These are phyloP conservation scores for Tenthredo livida DNA, from an alignment of 2,888 invertebrate species.

Conservation along the genomic window DNA sequence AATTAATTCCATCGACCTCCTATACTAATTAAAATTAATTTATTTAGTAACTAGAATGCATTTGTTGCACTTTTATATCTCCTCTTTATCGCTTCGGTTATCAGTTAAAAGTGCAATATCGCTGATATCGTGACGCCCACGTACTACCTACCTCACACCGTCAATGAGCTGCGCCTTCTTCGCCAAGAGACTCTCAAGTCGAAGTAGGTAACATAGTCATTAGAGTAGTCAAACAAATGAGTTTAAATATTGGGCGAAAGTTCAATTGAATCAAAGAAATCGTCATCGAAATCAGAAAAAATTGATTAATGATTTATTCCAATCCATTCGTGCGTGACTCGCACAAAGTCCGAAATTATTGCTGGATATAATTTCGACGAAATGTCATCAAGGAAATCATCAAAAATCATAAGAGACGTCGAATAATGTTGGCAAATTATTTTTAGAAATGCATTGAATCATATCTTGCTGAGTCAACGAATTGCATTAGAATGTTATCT, in stretches of 20 bases:
- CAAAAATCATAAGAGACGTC: too few relatives aligned
- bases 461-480: neutral
- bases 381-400: neutral
- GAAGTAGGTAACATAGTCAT: neutral
- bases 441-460: neutral
- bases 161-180: neutral
- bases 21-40: slow-evolving; percentile 3
- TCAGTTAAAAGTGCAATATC: slow-evolving; percentile 36
- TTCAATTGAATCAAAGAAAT: neutral
- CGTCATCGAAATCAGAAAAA: neutral
- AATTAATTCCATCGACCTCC: slow-evolving; percentile 41
- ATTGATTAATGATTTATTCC: neutral
- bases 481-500: neutral
- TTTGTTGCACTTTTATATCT: slow-evolving; percentile 53
- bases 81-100: neutral
- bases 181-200: neutral
- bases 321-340: neutral
- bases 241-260: neutral
- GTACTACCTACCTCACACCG: neutral
- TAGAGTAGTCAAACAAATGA: neutral
- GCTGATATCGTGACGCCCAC: slow-evolving; percentile 8
- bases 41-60: slow-evolving; percentile 58
- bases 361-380: too few relatives aligned
- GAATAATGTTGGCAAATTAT: neutral
- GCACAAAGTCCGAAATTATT: too few relatives aligned